Conservation (phyloP, 2,797 vertebrate genomes). For the Eulemur mongoz region DNA sequence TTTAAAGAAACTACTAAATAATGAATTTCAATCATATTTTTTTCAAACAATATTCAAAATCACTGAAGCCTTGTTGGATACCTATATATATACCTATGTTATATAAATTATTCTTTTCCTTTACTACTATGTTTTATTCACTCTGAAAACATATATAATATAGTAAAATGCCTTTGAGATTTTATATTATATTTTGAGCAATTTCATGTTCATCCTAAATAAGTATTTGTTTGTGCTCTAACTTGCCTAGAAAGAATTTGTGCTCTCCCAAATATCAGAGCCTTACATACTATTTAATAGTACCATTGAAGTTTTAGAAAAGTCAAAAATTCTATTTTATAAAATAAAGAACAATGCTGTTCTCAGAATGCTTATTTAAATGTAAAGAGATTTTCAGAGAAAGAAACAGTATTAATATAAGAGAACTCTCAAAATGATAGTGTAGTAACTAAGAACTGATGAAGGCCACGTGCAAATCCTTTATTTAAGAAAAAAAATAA, state of each 20-base stretch:
- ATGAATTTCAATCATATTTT: constrained; percentile 7
- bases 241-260: background rate
- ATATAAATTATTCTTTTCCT: background rate
- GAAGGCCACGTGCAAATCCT: background rate
- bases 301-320: background rate
- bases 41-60: constrained; percentile 36
- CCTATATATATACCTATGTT: background rate
- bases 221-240: background rate
- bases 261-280: background rate
- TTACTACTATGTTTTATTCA: constrained; percentile 5
- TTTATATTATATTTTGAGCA: constrained; percentile 3
- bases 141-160: background rate
- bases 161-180: constrained; percentile 12
- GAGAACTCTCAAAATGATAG: background rate
- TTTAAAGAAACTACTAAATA: constrained; percentile 15
- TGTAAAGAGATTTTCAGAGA: background rate
- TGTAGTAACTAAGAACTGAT: background rate
- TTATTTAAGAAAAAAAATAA: background rate
- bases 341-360: background rate
- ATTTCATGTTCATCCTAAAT: constrained; percentile 11
- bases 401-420: background rate
- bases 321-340: constrained; percentile 13
- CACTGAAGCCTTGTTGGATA: background rate
- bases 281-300: background rate
- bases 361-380: background rate